Percentiles rank a stretch among this genome's conserved stretches.
These are phyloP conservation scores for Echinarachnius parma DNA, from an alignment of 53 echinoderm and acorn worm species.

Conservation along the genomic window DNA sequence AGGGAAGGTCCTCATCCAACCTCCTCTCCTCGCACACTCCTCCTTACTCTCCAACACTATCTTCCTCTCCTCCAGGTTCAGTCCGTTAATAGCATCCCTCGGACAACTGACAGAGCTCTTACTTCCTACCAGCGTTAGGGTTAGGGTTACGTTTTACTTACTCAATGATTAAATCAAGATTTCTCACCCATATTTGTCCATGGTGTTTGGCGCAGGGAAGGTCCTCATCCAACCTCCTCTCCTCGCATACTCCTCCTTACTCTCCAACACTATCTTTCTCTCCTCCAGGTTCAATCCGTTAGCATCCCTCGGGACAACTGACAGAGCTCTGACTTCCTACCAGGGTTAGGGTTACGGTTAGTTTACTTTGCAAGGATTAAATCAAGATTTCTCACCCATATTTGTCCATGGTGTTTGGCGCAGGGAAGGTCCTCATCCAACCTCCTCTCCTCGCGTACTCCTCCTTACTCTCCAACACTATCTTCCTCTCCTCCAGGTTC, in stretches of 20 bases:
- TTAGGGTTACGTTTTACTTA: too few species aligned
- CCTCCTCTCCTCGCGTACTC: constrained; percentile 90
- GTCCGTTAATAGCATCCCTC: constrained; percentile 36
- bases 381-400: constrained; percentile 88
- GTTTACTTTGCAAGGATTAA: too few species aligned
- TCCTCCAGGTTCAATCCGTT: constrained; percentile 74
- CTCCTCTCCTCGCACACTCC: constrained; percentile 84
- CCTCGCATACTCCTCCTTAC: constrained; percentile 88
- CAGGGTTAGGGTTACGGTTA: constrained; percentile 80
- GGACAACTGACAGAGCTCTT: constrained; percentile 42
- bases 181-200: constrained; percentile 98
- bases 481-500: constrained; percentile 77
- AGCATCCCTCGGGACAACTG: constrained; percentile 48
- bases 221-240: constrained; percentile 91
- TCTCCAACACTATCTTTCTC: constrained; percentile 71
- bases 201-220: constrained; percentile 75
- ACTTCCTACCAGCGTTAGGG: constrained; percentile 75
- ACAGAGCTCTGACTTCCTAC: constrained; percentile 56
- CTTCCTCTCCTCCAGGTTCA: constrained; percentile 80
- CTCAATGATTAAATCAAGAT: too few species aligned
- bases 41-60: constrained; percentile 87
- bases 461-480: constrained; percentile 85
- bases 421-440: constrained; percentile 86
- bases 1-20: constrained; percentile 90
- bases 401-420: constrained; percentile 81